phyloP scores from a whole-genome alignment of 2,797 vertebrate genomes.

The Helarctos malayanus region DNA sequence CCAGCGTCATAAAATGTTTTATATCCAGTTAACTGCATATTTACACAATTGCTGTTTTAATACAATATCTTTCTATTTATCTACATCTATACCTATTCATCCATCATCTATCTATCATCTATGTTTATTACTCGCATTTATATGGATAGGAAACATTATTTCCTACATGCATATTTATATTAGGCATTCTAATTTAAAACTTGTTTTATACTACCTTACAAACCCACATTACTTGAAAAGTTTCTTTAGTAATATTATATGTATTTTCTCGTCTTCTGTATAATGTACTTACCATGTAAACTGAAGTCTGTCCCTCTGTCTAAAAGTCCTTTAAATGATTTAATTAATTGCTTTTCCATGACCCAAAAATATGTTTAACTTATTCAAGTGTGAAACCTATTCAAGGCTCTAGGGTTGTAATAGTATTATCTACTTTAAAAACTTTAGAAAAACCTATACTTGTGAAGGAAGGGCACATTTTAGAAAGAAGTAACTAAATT shows the following conservation, averaged over 20 bases:
- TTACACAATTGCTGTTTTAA: background rate
- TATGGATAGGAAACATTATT: background rate
- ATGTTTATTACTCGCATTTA: background rate
- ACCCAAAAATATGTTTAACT: conserved; percentile 7
- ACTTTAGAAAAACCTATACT: background rate
- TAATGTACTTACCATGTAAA: background rate
- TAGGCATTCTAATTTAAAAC: background rate
- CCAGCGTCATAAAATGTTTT: background rate
- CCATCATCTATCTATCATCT: background rate
- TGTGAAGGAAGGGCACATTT: background rate
- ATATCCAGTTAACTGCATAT: background rate
- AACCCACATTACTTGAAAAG: conserved; percentile 15
- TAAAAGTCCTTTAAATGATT: background rate
- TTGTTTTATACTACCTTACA: background rate
- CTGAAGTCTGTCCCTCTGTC: background rate
- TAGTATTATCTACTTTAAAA: background rate
- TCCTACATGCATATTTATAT: background rate
- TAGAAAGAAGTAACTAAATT: background rate
- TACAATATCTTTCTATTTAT: background rate
- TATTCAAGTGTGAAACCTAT: conserved; percentile 43
- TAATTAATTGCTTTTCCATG: background rate
- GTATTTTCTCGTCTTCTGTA: conserved; percentile 1
- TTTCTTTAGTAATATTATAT: background rate
- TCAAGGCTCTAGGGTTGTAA: background rate
- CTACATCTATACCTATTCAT: background rate